Evolutionary conservation across 2,888 invertebrate species (phyloP), one percentile per base, ranked within the genome.

Genomic region (Mythimna ferrago): DNA sequence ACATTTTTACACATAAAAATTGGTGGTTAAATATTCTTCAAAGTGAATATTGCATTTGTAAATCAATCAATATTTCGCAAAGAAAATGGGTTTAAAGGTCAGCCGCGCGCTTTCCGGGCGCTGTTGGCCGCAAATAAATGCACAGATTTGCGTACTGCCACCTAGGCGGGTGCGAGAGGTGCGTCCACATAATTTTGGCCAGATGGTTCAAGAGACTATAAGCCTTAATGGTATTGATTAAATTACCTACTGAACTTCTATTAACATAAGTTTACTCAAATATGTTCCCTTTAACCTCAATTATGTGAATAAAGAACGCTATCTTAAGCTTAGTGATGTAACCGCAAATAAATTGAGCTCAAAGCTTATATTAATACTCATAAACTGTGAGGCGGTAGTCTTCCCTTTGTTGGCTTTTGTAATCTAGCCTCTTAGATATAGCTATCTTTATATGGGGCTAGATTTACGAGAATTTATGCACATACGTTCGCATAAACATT

Each of bases 341-440:
- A 78, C 79, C 60, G 79, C 74, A 74, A 76, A 65, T 76, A 80
- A 73, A 74, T 74, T 74, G 35, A 3, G 35, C 60, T 61, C 64
- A 61, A 56, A 58, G 66, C 72, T 76, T 60, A 71, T 76, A 70
- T 67, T 76, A 76, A 76, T 80, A 76, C 56, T 62, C 74, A 65
- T 65, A 81, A 68, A 54, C 76, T 77, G 16, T 32, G 71, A 71
- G 71, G 14, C 71, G 44, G 79, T 61, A 26, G 56, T 53, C 48
- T 63, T 19, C 19, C 56, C 44, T 80, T 80, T 74, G 62, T 76
- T 48, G 21, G 75, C 41, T 57, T 80, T 65, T 74, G 57, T 73
- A 74, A 66, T 80, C 19, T 58, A 62, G 44, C 66, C 38, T 60
- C 53, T 26, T 38, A 57, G 11, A 35, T 53, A 26, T 19, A 21